Percentiles rank a stretch among this genome's conserved stretches.
phyloP scores from a whole-genome alignment of 2,888 invertebrate genomes.

The Erynnis tages region DNA sequence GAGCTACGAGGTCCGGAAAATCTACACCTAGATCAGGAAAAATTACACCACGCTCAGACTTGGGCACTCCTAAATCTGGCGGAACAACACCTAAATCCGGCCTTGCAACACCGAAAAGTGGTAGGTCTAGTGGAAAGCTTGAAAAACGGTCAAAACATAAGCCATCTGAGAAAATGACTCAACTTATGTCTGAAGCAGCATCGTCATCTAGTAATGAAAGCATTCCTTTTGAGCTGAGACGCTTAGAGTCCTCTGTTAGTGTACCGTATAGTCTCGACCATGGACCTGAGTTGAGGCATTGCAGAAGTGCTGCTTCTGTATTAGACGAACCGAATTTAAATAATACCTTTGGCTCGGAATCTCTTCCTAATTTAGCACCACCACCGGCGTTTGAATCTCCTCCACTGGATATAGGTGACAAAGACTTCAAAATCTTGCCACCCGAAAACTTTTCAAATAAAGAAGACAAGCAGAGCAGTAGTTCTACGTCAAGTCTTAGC shows the following conservation, averaged over 20 bases:
- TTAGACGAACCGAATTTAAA: conserved; percentile 79
- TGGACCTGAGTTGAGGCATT: conserved; percentile 77
- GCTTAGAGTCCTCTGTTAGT: conserved; percentile 82
- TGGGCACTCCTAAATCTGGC: conserved; percentile 72
- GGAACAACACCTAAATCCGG: conserved; percentile 71
- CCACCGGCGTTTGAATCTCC: conserved; percentile 83
- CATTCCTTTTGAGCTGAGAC: conserved; percentile 71
- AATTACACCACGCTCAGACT: conserved; percentile 68
- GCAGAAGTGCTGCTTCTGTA: conserved; percentile 80
- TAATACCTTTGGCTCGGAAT: conserved; percentile 83
- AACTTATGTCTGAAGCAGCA: conserved; percentile 79
- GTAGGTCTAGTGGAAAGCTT: conserved; percentile 76
- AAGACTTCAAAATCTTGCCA: conserved; percentile 76
- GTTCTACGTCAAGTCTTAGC: conserved; percentile 86
- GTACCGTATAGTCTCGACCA: conserved; percentile 84
- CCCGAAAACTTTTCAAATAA: conserved; percentile 75
- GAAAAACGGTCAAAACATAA: conserved; percentile 73
- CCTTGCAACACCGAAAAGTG: conserved; percentile 80
- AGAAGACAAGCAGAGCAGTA: conserved; percentile 66
- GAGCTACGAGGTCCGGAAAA: conserved; percentile 68
- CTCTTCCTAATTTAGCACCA: conserved; percentile 86
- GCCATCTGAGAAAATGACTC: conserved; percentile 77
- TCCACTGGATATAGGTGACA: conserved; percentile 72
- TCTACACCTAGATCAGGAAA: conserved; percentile 70
- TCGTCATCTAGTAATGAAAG: conserved; percentile 83